Conservation (phyloP, 2,797 vertebrate species). For the Nyctalus aviator region DNA sequence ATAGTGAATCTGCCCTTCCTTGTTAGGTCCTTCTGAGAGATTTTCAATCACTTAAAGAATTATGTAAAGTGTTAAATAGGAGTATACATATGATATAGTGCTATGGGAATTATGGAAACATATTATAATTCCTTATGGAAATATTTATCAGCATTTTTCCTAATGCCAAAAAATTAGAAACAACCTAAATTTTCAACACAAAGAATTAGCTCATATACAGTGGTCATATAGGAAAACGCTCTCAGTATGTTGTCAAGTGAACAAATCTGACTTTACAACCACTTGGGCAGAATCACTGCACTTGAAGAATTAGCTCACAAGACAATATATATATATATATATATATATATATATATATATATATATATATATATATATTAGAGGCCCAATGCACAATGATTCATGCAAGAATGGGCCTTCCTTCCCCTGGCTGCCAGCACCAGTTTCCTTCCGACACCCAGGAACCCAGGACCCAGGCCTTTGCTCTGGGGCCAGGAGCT, state of each 20-base stretch:
- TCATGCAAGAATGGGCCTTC: too few species aligned
- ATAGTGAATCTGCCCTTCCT: background rate
- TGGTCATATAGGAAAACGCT: background rate
- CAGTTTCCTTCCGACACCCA: too few species aligned
- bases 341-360: too few species aligned
- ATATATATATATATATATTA: background rate
- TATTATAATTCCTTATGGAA: background rate
- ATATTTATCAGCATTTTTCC: conserved; percentile 47
- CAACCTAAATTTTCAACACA: background rate
- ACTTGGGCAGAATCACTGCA: background rate
- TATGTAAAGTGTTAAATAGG: background rate
- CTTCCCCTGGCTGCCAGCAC: too few species aligned
- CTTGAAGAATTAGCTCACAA: background rate
- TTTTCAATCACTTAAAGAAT: conserved; percentile 8
- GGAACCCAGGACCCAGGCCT: too few species aligned
- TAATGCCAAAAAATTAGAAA: conserved; percentile 52
- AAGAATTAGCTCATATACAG: conserved; percentile 38
- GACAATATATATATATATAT: background rate
- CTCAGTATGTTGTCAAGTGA: background rate
- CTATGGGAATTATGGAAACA: background rate
- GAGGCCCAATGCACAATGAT: too few species aligned
- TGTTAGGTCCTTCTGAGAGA: background rate
- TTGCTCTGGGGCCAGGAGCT: too few species aligned
- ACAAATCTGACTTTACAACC: background rate
- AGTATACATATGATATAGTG: background rate